Percentiles rank a stretch among this genome's conserved stretches.
phyloP scores from a whole-genome alignment of 2,888 invertebrate species.

The Pachydiplax longipennis region DNA sequence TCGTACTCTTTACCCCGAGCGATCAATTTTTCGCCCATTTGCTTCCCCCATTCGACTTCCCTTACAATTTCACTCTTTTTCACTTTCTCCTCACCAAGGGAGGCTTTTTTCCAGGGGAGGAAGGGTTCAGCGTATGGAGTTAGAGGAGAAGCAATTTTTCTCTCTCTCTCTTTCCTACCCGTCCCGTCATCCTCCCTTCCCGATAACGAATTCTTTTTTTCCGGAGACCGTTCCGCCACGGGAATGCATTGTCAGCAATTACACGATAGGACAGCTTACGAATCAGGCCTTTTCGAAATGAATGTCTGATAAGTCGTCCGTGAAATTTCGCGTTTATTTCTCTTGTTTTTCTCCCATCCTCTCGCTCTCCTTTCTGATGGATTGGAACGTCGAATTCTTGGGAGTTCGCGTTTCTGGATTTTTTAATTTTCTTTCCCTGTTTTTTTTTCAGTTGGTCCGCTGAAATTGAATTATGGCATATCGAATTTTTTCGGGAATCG shows the following conservation, averaged over 20 bases:
- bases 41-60: slow-evolving; percentile 30
- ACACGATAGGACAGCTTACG: neutral
- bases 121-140: neutral
- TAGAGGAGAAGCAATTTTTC: neutral
- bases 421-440: no score
- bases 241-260: slow-evolving; percentile 26
- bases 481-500: no score
- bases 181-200: neutral
- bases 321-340: slow-evolving; percentile 19
- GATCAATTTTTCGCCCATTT: slow-evolving; percentile 29
- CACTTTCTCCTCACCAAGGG: slow-evolving; percentile 22
- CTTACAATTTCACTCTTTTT: slow-evolving; percentile 9
- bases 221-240: neutral
- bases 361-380: neutral
- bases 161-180: neutral
- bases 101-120: neutral
- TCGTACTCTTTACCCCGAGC: slow-evolving; percentile 46
- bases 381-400: neutral
- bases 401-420: neutral
- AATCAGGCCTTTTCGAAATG: neutral
- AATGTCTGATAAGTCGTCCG: slow-evolving; percentile 18
- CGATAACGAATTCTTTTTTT: slow-evolving; percentile 9
- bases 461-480: no score
- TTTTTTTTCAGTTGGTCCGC: no score
- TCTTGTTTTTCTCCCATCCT: neutral